phyloP scores from a whole-genome alignment of 2,797 vertebrate species.

The Nothura maculosa region DNA sequence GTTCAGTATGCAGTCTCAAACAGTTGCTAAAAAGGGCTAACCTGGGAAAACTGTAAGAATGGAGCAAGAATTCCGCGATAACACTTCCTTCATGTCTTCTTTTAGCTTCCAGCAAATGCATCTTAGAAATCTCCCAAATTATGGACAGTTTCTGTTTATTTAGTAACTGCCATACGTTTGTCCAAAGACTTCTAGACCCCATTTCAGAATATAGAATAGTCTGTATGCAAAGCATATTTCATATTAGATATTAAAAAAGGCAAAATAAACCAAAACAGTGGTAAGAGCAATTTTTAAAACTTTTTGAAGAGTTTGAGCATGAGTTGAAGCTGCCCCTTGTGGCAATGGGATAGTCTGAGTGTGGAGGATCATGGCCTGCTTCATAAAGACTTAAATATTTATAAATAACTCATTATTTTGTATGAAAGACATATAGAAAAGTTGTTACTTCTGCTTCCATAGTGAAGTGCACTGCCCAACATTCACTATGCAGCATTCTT shows the following conservation, averaged over 20 bases:
- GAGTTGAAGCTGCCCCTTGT: background rate
- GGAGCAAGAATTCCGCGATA: background rate
- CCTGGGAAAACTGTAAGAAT: background rate
- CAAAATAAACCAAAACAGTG: too few relatives aligned
- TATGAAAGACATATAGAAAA: background rate
- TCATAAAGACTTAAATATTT: background rate
- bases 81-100: background rate
- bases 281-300: too few relatives aligned
- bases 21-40: background rate
- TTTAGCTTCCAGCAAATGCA: background rate
- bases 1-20: background rate
- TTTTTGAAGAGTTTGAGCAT: background rate
- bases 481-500: background rate
- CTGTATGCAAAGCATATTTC: background rate
- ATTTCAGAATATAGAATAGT: background rate
- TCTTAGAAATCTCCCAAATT: background rate
- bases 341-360: accelerated
- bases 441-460: background rate
- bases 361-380: background rate
- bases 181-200: background rate
- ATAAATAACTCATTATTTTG: background rate
- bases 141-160: background rate
- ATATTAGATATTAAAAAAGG: background rate
- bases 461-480: background rate
- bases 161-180: background rate